These are phyloP conservation scores for Dasypus novemcinctus DNA, from an alignment of 2,113 vertebrate species.

Conservation along the genomic window DNA sequence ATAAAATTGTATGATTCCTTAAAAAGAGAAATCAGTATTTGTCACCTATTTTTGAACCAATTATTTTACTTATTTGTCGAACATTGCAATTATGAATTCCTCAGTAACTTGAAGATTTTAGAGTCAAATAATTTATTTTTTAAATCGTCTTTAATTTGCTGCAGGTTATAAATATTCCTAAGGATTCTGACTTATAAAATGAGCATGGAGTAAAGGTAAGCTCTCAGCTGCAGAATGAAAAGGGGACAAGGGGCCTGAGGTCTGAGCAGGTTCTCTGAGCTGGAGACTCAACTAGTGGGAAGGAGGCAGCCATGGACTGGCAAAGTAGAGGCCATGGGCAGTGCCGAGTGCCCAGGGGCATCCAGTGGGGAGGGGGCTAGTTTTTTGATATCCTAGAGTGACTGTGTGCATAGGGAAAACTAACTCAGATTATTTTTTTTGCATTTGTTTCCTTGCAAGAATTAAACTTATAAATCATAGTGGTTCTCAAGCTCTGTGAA, in stretches of 20 bases:
- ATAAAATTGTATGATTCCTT: background rate
- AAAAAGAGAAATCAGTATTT: background rate
- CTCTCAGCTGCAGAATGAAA: background rate
- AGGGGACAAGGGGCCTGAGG: background rate
- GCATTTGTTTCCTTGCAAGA: background rate
- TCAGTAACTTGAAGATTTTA: background rate
- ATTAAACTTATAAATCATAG: background rate
- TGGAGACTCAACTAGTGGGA: background rate
- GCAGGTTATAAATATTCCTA: background rate
- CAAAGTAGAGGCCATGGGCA: too few species aligned
- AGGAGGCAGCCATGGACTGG: accelerated
- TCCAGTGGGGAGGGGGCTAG: background rate
- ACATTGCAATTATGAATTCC: background rate
- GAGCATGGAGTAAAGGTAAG: background rate
- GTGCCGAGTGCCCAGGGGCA: background rate
- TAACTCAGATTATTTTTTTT: background rate
- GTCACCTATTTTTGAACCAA: background rate
- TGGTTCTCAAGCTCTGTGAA: background rate
- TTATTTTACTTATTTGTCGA: background rate
- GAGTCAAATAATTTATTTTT: background rate
- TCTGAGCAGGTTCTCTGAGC: background rate
- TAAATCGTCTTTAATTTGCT: background rate
- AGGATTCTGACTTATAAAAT: background rate
- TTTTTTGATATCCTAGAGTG: background rate
- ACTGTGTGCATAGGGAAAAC: background rate